These are phyloP conservation scores for Elephas maximus DNA, from an alignment of 2,113 vertebrate genomes.

Conservation along the genomic window DNA sequence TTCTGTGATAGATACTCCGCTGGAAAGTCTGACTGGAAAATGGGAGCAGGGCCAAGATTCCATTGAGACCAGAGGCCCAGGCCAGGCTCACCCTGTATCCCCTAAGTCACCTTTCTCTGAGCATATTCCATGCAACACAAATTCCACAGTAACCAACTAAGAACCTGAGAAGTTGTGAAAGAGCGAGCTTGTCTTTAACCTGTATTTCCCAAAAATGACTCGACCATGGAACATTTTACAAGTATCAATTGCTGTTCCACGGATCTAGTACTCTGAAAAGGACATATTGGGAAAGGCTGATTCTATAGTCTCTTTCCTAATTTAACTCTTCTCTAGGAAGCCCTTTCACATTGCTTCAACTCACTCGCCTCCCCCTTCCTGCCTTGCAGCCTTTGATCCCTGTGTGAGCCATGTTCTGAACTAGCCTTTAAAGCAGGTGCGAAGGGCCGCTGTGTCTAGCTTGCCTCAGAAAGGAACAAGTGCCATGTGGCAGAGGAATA, in stretches of 20 bases:
- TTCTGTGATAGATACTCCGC: conserved; percentile 61
- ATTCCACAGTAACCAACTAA: neutral
- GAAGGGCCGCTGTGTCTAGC: neutral
- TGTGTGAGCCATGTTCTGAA: neutral
- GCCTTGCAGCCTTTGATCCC: neutral
- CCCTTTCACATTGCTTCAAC: neutral
- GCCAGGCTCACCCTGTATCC: neutral
- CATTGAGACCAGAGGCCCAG: neutral
- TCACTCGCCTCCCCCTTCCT: neutral
- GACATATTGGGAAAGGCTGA: conserved; percentile 19
- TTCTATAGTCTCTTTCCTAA: neutral
- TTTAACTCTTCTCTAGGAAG: neutral
- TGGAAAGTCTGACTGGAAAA: conserved; percentile 65
- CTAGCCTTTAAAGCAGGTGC: neutral
- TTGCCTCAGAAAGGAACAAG: neutral
- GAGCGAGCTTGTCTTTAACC: neutral
- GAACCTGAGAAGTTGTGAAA: neutral
- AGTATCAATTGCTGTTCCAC: neutral
- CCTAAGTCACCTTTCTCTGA: neutral
- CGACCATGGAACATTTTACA: neutral
- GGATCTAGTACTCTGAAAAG: neutral
- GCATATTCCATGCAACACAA: neutral
- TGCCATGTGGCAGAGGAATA: neutral
- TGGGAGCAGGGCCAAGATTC: conserved; percentile 61
- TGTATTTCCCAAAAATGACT: neutral